Conservation (phyloP, 2,888 invertebrate species). For the Bellardia bayeri region DNA sequence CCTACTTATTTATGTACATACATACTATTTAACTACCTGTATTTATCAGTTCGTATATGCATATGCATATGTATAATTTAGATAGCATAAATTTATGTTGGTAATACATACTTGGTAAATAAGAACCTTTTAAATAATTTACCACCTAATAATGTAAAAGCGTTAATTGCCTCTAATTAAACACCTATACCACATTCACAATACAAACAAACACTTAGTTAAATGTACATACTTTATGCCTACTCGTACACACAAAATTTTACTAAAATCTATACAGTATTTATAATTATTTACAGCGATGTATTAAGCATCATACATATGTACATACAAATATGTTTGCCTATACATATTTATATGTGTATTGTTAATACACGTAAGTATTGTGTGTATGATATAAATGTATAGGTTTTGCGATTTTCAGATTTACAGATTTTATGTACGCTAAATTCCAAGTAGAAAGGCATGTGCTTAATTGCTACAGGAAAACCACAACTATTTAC, state of each 20-base stretch:
- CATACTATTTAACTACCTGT: background rate
- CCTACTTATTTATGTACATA: conserved; percentile 12
- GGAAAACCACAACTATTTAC: conserved; percentile 69
- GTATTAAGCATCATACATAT: background rate
- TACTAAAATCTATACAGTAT: conserved; percentile 16
- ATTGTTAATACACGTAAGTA: background rate
- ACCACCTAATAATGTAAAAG: conserved; percentile 62
- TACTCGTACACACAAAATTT: background rate
- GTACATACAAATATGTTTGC: background rate
- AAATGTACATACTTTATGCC: conserved; percentile 2
- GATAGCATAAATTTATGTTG: conserved; percentile 24
- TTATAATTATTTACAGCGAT: conserved; percentile 16
- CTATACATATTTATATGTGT: background rate
- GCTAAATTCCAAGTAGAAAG: conserved; percentile 29
- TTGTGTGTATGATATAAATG: background rate
- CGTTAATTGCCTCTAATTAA: conserved; percentile 71
- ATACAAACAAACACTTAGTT: conserved; percentile 24
- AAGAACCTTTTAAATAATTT: conserved; percentile 59
- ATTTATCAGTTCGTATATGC: background rate
- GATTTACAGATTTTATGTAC: background rate
- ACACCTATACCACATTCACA: conserved; percentile 57
- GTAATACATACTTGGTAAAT: conserved; percentile 13
- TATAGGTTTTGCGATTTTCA: conserved; percentile 18
- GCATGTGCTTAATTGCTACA: conserved; percentile 58
- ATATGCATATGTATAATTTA: background rate